Percentiles rank a stretch among this genome's conserved stretches.
Evolutionary conservation across 2,797 vertebrate genomes (phyloP).

Genomic region (Enteromius viviparus): DNA sequence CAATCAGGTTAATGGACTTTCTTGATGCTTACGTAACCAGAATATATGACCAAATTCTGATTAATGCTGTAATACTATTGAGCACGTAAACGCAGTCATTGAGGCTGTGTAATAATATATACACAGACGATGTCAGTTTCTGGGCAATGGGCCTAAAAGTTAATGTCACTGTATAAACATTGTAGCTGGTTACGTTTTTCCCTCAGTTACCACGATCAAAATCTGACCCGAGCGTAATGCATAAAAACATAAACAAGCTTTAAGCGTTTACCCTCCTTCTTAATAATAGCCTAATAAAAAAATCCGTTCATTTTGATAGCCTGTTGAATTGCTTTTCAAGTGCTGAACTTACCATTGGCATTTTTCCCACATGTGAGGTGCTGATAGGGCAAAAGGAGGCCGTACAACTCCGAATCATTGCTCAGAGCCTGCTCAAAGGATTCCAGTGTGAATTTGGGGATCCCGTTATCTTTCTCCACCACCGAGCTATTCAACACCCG

Average conservation of each 20-base stretch:
- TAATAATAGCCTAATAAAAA: neutral
- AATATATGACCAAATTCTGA: neutral
- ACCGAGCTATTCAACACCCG: conserved; percentile 75
- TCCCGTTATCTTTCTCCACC: conserved; percentile 80
- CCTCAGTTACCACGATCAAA: neutral
- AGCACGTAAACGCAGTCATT: conserved; percentile 6
- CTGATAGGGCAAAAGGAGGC: conserved; percentile 89
- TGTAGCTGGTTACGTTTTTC: conserved; percentile 20
- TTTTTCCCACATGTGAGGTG: conserved; percentile 96
- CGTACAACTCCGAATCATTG: conserved; percentile 93
- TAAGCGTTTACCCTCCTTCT: neutral
- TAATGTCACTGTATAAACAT: conserved; percentile 53
- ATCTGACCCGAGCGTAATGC: neutral
- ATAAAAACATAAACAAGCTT: conserved; percentile 1
- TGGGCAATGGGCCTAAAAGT: conserved; percentile 55
- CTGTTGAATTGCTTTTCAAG: conserved; percentile 2
- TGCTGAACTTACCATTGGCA: conserved; percentile 85
- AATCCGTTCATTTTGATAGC: neutral
- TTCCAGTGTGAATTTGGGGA: conserved; percentile 84
- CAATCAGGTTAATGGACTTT: conserved; percentile 5
- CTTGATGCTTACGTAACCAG: neutral
- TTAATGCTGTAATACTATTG: conserved; percentile 6
- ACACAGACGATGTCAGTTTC: conserved; percentile 57
- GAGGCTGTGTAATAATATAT: conserved; percentile 34
- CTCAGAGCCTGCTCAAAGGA: conserved; percentile 89